phyloP scores from a whole-genome alignment of 2,888 invertebrate species.

The Drosophila kambysellisi region DNA sequence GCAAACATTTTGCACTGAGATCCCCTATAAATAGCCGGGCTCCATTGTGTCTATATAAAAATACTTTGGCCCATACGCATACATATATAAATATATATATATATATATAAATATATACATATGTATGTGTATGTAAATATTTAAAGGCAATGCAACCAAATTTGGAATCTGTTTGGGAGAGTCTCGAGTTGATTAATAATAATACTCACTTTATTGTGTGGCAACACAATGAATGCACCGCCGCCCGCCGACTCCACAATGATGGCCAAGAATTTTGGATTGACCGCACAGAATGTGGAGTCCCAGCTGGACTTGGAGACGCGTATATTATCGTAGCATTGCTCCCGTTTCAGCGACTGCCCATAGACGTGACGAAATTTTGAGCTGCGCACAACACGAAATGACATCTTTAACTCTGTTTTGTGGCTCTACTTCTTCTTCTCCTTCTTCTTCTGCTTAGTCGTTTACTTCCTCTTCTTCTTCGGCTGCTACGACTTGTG shows the following conservation, averaged over 20 bases:
- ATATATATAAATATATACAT: slow-evolving; percentile 13
- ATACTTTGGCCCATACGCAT: slow-evolving; percentile 10
- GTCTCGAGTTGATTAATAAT: neutral
- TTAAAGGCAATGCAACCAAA: slow-evolving; percentile 27
- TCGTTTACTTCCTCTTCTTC: neutral
- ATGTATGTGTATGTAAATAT: slow-evolving; percentile 1
- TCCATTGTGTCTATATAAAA: slow-evolving; percentile 43
- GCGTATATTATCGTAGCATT: slow-evolving; percentile 98
- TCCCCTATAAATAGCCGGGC: slow-evolving; percentile 65
- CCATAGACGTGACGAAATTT: slow-evolving; percentile 98
- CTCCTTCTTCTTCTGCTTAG: neutral
- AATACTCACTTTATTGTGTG: slow-evolving; percentile 93
- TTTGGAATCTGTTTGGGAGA: slow-evolving; percentile 33
- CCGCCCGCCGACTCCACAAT: slow-evolving; percentile 99
- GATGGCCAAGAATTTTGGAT: slow-evolving; percentile 98
- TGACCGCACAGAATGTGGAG: slow-evolving; percentile 98
- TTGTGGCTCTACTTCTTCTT: slow-evolving; percentile 15
- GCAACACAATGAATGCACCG: slow-evolving; percentile 97
- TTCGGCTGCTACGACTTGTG: slow-evolving; percentile 12
- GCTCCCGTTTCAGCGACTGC: slow-evolving; percentile 95
- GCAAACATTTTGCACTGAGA: slow-evolving; percentile 52
- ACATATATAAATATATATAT: slow-evolving; percentile 7
- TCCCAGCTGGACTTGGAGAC: slow-evolving; percentile 99
- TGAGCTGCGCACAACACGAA: slow-evolving; percentile 98
- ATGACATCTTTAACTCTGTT: slow-evolving; percentile 90